A percentile compares a stretch with the other conserved stretches of the same genome.
These are phyloP conservation scores for Mionectes olivaceus DNA, from an alignment of 2,797 vertebrate genomes.

Conservation along the genomic window DNA sequence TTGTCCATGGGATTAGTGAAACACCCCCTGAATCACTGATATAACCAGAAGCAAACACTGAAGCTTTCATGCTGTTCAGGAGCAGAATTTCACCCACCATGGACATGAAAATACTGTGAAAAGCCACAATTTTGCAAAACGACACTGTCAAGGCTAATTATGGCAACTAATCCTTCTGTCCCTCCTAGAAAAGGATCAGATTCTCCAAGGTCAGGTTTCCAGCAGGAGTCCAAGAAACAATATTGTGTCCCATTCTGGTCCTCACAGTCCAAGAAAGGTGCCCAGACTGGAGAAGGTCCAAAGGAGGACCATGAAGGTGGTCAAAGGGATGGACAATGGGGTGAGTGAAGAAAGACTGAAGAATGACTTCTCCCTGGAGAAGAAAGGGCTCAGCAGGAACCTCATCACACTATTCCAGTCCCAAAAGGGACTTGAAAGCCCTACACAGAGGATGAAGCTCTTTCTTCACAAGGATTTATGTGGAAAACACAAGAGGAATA, in stretches of 20 bases:
- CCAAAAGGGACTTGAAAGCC: not conserved
- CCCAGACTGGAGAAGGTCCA: not conserved
- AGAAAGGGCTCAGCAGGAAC: rapidly evolving
- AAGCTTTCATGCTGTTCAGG: not conserved
- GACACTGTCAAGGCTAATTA: not conserved
- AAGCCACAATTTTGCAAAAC: not conserved
- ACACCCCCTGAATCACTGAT: not conserved
- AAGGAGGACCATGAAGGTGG: not conserved
- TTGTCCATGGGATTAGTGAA: not conserved
- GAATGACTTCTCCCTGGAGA: not conserved
- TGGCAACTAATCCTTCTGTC: not conserved
- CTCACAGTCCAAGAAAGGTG: rapidly evolving
- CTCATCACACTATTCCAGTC: not conserved
- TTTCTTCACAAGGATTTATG: not conserved
- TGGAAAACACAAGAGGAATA: not conserved
- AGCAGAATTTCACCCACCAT: not conserved
- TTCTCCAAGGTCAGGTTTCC: not conserved
- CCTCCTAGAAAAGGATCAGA: not conserved
- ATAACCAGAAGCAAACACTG: not conserved
- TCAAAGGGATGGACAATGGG: not conserved
- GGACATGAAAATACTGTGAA: not conserved
- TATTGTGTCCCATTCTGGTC: not conserved
- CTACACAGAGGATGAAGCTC: not conserved
- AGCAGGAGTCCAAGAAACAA: not conserved
- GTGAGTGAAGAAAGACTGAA: not conserved